Evolutionary conservation across 2,797 vertebrate genomes (phyloP), one percentile per base, ranked within the genome.

Genomic region (Chanos chanos): DNA sequence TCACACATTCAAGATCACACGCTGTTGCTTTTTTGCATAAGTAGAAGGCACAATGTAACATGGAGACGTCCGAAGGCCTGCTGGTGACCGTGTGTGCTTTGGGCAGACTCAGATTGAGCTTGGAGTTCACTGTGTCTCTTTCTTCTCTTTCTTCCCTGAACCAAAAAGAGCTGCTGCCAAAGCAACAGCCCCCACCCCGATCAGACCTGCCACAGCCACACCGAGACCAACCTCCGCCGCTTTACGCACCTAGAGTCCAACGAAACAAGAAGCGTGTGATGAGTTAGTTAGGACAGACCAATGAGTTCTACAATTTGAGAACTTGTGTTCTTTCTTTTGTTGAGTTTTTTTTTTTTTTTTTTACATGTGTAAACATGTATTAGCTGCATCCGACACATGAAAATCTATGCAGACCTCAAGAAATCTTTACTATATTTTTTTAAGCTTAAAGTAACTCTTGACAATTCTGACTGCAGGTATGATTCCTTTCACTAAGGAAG

Each of bases 221-320:
- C 10, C 24, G 25, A 76, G 0, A 1, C 12, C 78, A 0, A 21
- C 4, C 59, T 86, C 66, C 48, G 74, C 69, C 1, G 73, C 85
- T 2, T 76, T 49, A 13, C 68, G 54, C 49, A 90, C 89, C 89
- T 90, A 73, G n/a, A n/a, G n/a, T n/a, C 40, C 56, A 45, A 68
- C 16, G 30, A 25, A 4, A 50, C 22, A 41, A 6, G 33, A 4
- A 8, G n/a, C 4, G 22, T 13, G 15, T 50, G 15, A 18, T 31
- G 2, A 18, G n/a, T n/a, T n/a, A n/a, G n/a, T n/a, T n/a, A n/a
- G n/a, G n/a, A n/a, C n/a, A n/a, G n/a, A n/a, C n/a, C n/a, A n/a
- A n/a, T n/a, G n/a, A n/a, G n/a, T n/a, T n/a, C n/a, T n/a, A n/a
- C n/a, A n/a, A n/a, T n/a, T n/a, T n/a, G n/a, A n/a, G n/a, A n/a